Conservation (phyloP, 2,888 invertebrate species). For the Syritta pipiens region DNA sequence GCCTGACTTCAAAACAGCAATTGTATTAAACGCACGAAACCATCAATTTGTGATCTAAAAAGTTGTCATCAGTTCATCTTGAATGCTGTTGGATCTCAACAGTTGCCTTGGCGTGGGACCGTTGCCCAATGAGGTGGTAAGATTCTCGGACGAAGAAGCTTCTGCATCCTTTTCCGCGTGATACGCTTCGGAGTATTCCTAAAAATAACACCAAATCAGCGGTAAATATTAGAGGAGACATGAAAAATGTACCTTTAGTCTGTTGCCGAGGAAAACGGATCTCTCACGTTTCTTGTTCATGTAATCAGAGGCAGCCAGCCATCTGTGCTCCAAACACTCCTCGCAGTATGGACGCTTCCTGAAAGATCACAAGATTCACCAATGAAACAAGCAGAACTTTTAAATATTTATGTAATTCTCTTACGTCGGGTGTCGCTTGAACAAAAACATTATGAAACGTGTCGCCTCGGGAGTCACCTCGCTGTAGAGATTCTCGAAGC, state of each 20-base stretch:
- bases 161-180: conserved; percentile 84
- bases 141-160: conserved; percentile 82
- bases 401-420: conserved; percentile 71
- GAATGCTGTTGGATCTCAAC: conserved; percentile 89
- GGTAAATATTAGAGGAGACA: not conserved
- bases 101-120: conserved; percentile 82
- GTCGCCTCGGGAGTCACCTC: conserved; percentile 96
- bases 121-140: conserved; percentile 82
- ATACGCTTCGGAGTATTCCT: conserved; percentile 90
- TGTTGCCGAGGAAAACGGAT: conserved; percentile 90
- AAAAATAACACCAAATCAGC: conserved; percentile 57
- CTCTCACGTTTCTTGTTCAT: conserved; percentile 95
- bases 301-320: conserved; percentile 94
- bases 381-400: not conserved
- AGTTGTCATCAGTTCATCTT: conserved; percentile 87
- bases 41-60: conserved; percentile 70
- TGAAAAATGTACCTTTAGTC: conserved; percentile 84
- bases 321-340: conserved; percentile 97
- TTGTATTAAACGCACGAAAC: conserved; percentile 60
- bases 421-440: conserved; percentile 95
- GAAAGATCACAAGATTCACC: conserved; percentile 71
- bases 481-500: conserved; percentile 96
- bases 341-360: conserved; percentile 96
- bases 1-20: conserved; percentile 50
- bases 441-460: conserved; percentile 95